Evolutionary conservation across 2,113 vertebrate genomes (phyloP).

Genomic region (Hypocryptadius cinnamomeus): DNA sequence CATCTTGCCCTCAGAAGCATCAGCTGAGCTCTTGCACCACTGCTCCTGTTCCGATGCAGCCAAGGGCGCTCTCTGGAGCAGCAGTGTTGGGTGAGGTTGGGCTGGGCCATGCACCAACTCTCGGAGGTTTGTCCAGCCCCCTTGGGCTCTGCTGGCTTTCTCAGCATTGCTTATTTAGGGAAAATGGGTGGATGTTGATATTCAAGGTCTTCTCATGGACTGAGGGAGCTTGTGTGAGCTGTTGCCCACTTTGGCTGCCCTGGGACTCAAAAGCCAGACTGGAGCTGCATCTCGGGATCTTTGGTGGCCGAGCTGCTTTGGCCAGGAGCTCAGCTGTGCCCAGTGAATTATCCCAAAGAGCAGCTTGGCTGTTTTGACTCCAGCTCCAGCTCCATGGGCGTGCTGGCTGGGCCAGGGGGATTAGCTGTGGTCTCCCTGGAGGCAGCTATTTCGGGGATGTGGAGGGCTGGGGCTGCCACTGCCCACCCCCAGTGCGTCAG

Average conservation of each 20-base stretch:
- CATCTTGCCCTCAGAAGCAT: background rate
- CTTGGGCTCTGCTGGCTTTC: background rate
- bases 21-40: background rate
- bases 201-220: rapidly evolving
- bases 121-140: background rate
- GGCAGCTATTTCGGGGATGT: background rate
- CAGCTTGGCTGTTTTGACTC: background rate
- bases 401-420: background rate
- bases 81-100: background rate
- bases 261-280: background rate
- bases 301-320: background rate
- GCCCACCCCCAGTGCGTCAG: background rate
- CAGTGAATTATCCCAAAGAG: background rate
- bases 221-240: background rate
- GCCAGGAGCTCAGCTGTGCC: background rate
- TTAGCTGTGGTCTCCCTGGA: background rate
- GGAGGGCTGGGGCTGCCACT: background rate
- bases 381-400: background rate
- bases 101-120: background rate
- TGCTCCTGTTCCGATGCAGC: background rate
- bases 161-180: rapidly evolving
- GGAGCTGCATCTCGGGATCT: background rate
- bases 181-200: background rate
- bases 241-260: background rate
- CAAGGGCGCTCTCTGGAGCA: background rate